Base-by-base conservation (phyloP, 2,797 vertebrate species). In the Myoxocephalus aenaeus region DNA sequence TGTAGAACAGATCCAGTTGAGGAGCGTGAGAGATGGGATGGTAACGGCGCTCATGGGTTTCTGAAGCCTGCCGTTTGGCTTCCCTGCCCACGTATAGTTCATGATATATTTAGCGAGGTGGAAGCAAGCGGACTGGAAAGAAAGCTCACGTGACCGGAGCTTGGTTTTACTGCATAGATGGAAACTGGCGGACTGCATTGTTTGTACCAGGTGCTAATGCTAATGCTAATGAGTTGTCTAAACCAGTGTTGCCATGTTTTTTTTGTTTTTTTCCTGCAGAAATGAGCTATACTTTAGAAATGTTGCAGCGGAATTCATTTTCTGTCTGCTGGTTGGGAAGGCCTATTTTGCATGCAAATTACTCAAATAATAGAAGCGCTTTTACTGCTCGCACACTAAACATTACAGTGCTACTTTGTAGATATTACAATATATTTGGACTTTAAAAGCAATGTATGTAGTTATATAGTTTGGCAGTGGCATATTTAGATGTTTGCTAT, bases 41-140 rank as follows among this genome's bases (percentile, higher is more conserved):
- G 18, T 11, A 63, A 66, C 42, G 40, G 73, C 50, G 65, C 67
- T 54, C 64, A 65, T 40, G 65, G 65, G 22, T 57, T 79, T 50
- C 17, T 40, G 22, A 56, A 65, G 38, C 8, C 44, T 27, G n/a
- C 48, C 48, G 40, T 69, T 25, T 42, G 32, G 15, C 20, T 62
- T 58, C 8, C 27, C 18, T 40, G n/a, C 22, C 34, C 11, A 38
- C 54, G 4, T 51, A 14, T 4, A 11, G 2, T 44, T 17, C 29
- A 18, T 0, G 9, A 42, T 17, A 12, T 54, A 54, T 53, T 53
- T 17, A 32, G 20, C 6, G 17, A 54, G 3, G 25, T 7, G 17
- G 22, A 46, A 44, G 40, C 1, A 14, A 44, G 15, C 17, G 40
- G 40, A 46, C 40, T 44, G 40, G 25, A 46, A 44, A 46, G 10